These are phyloP conservation scores for Phrynosoma platyrhinos DNA, from an alignment of 2,113 vertebrate species.

Conservation along the genomic window DNA sequence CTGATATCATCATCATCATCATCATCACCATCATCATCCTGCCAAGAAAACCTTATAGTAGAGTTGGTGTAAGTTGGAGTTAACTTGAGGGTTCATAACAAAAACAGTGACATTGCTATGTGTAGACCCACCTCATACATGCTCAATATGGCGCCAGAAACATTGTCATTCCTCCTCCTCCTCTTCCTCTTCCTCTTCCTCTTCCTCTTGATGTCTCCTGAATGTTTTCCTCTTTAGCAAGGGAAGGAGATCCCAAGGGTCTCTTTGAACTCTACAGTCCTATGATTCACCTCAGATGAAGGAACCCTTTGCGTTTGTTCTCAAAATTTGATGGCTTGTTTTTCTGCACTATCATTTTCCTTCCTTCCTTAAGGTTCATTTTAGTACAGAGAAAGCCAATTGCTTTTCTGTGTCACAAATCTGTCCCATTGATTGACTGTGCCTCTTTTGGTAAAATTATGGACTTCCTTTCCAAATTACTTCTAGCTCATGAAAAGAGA, in stretches of 20 bases:
- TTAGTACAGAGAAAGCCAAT: background rate
- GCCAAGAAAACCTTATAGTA: no score
- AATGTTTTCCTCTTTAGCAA: background rate
- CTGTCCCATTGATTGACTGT: background rate
- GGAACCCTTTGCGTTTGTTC: background rate
- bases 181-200: background rate
- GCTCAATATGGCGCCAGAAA: no score
- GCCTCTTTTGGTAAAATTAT: conserved; percentile 35
- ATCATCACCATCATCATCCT: no score
- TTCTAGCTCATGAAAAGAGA: background rate
- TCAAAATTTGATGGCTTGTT: background rate
- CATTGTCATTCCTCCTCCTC: background rate
- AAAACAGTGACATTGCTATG: no score
- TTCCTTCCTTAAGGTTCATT: background rate
- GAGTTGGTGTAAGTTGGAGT: no score
- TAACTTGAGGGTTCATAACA: no score
- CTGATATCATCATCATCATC: no score
- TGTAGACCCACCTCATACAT: no score
- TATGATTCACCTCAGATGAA: background rate
- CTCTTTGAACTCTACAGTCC: no score
- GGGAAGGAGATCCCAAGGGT: no score
- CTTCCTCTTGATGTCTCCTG: background rate
- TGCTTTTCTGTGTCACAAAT: background rate
- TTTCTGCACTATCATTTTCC: background rate
- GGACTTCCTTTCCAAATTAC: conserved; percentile 8